Conservation (phyloP, 2,888 invertebrate genomes). For the Melanotus villosus region DNA sequence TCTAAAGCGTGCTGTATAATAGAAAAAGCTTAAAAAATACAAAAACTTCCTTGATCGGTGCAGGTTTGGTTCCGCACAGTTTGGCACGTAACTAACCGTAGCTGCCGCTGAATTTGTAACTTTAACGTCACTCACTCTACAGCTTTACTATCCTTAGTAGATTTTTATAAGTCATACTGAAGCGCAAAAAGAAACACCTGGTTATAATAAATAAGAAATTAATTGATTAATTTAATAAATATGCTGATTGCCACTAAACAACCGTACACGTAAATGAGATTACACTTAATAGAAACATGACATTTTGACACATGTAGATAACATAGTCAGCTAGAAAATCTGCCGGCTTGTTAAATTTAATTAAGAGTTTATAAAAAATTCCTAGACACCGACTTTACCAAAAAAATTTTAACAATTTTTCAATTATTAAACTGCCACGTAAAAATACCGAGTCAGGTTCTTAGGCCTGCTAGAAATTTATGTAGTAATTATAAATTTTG, state of each 20-base stretch:
- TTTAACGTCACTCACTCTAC: conserved; percentile 6
- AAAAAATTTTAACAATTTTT: conserved; percentile 21
- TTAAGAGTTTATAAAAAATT: conserved; percentile 12
- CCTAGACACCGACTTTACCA: conserved; percentile 6
- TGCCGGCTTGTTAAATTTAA: conserved; percentile 30
- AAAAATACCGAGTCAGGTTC: conserved; percentile 19
- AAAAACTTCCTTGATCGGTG: background rate
- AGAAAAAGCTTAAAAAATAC: conserved; percentile 21
- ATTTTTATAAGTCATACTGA: background rate
- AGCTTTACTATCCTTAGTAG: conserved; percentile 2
- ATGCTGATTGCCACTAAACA: conserved; percentile 30
- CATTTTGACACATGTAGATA: conserved; percentile 45
- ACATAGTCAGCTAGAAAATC: conserved; percentile 24
- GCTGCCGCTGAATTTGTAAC: conserved; percentile 35
- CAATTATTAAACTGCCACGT: conserved; percentile 17
- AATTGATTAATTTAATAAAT: conserved; percentile 37
- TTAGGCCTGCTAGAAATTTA: conserved; percentile 9
- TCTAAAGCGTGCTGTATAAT: conserved; percentile 23
- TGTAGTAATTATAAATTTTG: conserved; percentile 20
- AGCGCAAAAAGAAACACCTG: conserved; percentile 3
- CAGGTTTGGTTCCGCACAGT: conserved; percentile 50
- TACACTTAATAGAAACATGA: conserved; percentile 51
- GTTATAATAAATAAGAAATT: conserved; percentile 20
- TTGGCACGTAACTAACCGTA: conserved; percentile 52
- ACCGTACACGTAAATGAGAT: conserved; percentile 40